Conservation (phyloP, 2,888 invertebrate species). For the Leptopilina myrica region DNA sequence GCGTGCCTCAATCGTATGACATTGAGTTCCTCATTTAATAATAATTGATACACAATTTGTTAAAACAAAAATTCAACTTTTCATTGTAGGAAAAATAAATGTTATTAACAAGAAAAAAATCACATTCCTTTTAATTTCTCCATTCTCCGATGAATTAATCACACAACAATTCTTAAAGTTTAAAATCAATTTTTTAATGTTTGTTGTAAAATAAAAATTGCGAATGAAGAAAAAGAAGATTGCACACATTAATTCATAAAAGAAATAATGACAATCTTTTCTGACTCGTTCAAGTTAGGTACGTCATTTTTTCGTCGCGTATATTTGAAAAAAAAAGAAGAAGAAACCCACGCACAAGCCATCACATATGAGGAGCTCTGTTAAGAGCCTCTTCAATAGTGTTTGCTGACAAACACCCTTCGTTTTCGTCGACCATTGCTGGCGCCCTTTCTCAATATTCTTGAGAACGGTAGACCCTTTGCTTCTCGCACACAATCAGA, state of each 20-base stretch:
- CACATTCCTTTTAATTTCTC: too few relatives aligned
- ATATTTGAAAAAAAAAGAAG: conserved; percentile 49
- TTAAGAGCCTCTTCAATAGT: conserved; percentile 67
- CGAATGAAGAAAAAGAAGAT: not conserved
- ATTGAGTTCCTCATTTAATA: conserved; percentile 50
- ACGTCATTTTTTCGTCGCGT: conserved; percentile 52
- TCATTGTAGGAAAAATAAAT: not conserved
- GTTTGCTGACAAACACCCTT: conserved; percentile 73
- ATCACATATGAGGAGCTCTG: conserved; percentile 63
- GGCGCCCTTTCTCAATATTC: conserved; percentile 65
- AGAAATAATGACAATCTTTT: not conserved
- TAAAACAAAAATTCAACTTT: not conserved
- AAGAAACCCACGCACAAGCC: conserved; percentile 60
- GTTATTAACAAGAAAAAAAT: too few relatives aligned
- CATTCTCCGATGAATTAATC: too few relatives aligned
- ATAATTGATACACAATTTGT: conserved; percentile 33
- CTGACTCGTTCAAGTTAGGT: conserved; percentile 43
- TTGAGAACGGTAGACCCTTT: conserved; percentile 58
- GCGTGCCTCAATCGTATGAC: conserved; percentile 68
- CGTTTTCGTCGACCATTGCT: conserved; percentile 62
- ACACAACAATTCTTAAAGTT: too few relatives aligned
- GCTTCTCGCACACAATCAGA: conserved; percentile 64
- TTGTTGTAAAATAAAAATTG: too few relatives aligned
- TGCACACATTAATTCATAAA: conserved; percentile 1
- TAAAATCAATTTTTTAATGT: too few relatives aligned